Conservation (phyloP, 37 sponge, comb jelly and placozoan species). For the Aphrocallistes beatrix region DNA sequence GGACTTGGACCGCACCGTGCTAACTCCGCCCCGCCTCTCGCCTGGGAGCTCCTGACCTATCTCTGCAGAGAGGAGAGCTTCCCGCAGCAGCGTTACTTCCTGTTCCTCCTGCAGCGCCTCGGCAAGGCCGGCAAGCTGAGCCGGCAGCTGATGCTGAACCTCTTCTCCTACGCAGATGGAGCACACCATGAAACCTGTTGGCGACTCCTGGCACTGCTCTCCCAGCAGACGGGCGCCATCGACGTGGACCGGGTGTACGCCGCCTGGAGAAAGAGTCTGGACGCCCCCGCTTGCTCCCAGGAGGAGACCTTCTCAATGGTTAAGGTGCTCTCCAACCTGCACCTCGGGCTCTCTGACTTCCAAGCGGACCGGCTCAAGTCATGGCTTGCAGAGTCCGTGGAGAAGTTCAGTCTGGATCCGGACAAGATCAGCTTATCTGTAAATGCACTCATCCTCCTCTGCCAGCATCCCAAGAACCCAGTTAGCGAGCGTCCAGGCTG, state of each 20-base stretch:
- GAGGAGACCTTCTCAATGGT: background rate
- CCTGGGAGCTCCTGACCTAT: background rate
- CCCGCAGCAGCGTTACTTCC: background rate
- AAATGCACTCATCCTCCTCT: background rate
- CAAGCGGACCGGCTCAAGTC: background rate
- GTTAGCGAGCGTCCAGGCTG: constrained; percentile 21
- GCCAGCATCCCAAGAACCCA: constrained; percentile 18
- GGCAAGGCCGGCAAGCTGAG: background rate
- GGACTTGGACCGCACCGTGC: background rate
- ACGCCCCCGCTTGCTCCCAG: background rate
- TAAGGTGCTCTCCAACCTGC: background rate
- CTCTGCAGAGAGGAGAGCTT: background rate
- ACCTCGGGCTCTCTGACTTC: background rate
- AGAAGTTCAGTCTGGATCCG: background rate
- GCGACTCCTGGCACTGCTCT: background rate
- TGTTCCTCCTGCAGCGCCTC: background rate
- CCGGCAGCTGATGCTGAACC: background rate
- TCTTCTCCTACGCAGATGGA: background rate
- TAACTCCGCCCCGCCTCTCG: background rate
- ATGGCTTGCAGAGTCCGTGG: background rate
- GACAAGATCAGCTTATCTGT: background rate
- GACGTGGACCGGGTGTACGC: background rate
- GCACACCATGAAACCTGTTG: background rate
- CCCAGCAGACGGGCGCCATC: background rate
- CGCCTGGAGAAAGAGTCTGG: background rate